A percentile compares a stretch with the other conserved stretches of the same genome.
Conservation (phyloP, 2,113 vertebrate genomes). For the Anser brachyrhynchus region DNA sequence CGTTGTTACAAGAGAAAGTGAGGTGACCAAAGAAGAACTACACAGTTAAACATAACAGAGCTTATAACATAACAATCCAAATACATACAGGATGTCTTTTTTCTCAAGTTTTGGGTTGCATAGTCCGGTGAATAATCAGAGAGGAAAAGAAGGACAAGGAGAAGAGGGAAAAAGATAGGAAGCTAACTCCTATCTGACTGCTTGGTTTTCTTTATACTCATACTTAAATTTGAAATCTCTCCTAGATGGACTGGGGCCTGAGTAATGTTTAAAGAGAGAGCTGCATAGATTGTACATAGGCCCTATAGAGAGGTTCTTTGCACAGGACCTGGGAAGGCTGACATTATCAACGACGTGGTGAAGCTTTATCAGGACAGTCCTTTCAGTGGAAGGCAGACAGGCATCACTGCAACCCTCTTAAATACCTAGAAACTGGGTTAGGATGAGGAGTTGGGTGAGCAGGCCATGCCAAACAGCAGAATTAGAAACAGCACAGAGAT, state of each 20-base stretch:
- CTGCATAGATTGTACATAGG: no score
- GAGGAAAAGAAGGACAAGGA: not conserved
- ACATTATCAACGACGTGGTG: not conserved
- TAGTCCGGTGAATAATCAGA: not conserved
- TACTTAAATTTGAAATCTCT: not conserved
- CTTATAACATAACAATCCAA: accelerated
- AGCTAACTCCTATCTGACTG: not conserved
- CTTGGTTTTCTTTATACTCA: not conserved
- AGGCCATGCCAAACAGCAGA: not conserved
- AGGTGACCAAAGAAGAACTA: not conserved
- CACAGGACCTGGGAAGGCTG: not conserved
- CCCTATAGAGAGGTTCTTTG: not conserved
- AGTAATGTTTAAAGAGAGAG: not conserved
- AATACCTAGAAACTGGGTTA: not conserved
- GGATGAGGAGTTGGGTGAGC: not conserved
- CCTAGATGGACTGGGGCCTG: accelerated
- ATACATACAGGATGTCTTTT: not conserved
- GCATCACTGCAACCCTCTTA: not conserved
- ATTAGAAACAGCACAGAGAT: not conserved
- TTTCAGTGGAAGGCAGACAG: not conserved
- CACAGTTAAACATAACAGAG: not conserved
- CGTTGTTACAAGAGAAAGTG: not conserved
- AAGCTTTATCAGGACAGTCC: not conserved
- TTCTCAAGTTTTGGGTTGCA: not conserved
- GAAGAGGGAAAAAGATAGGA: not conserved